phyloP scores from a whole-genome alignment of 2,797 vertebrate genomes.

The Sarcophilus harrisii region DNA sequence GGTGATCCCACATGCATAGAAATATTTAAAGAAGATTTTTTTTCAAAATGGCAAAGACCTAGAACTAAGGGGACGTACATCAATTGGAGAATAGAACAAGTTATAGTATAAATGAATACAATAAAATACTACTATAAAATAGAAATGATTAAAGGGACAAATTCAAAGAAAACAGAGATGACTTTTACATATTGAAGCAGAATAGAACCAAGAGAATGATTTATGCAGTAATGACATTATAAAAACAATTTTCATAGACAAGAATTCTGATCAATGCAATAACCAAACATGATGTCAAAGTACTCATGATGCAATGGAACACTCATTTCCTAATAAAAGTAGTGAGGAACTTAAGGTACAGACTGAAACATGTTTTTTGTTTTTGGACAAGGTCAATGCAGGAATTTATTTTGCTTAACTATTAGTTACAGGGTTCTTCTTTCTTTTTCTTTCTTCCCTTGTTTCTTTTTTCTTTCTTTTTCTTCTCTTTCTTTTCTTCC shows the following conservation, averaged over 20 bases:
- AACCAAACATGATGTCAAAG: not conserved
- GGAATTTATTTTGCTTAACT: not conserved
- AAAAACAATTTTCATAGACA: not conserved
- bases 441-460: too few species aligned
- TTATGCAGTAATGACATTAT: not conserved
- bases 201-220: not conserved
- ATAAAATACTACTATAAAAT: not conserved
- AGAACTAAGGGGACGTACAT: not conserved
- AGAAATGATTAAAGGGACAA: not conserved
- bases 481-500: too few species aligned
- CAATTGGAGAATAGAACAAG: not conserved
- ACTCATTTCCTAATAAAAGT: too few species aligned
- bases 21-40: not conserved
- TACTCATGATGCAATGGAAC: not conserved
- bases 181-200: not conserved
- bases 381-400: not conserved
- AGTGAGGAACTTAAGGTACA: not conserved
- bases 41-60: not conserved
- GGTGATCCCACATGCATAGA: not conserved
- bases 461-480: too few species aligned
- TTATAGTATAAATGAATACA: not conserved
- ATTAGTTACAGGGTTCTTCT: too few species aligned
- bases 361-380: not conserved
- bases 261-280: not conserved
- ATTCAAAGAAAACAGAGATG: not conserved